These are phyloP conservation scores for Hylaeus volcanicus DNA, from an alignment of 1,140 invertebrate genomes.

Conservation along the genomic window DNA sequence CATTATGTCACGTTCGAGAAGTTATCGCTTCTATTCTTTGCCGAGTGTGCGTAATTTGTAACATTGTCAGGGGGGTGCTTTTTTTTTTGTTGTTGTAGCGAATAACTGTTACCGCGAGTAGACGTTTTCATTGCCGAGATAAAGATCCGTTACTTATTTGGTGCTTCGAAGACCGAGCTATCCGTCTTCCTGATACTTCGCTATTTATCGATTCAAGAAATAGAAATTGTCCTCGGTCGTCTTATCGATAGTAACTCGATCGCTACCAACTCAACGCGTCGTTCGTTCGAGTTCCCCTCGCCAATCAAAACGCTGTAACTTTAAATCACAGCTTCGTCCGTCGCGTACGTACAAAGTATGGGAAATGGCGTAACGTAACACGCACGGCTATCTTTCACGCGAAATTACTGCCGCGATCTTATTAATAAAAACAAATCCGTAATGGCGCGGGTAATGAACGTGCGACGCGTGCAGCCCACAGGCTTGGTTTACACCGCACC, in stretches of 20 bases:
- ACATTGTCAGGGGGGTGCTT: too few species aligned
- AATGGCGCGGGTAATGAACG: not conserved
- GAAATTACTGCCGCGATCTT: slow-evolving; percentile 2
- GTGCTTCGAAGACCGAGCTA: too few species aligned
- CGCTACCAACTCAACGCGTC: not conserved
- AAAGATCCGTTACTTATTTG: too few species aligned
- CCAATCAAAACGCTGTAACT: not conserved
- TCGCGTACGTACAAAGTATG: not conserved
- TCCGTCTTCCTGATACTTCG: too few species aligned
- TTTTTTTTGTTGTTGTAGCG: too few species aligned
- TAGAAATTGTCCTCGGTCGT: too few species aligned
- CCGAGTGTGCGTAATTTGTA: too few species aligned
- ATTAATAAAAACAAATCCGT: not conserved
- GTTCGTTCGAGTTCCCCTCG: not conserved
- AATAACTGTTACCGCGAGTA: too few species aligned
- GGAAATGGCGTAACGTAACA: not conserved
- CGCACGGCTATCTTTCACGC: not conserved
- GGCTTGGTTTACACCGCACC: too few species aligned
- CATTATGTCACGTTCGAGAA: too few species aligned
- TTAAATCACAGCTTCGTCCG: not conserved
- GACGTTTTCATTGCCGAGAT: too few species aligned
- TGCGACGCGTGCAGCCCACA: not conserved
- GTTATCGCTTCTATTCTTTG: not conserved
- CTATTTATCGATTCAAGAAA: too few species aligned
- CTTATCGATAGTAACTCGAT: not conserved